These are phyloP conservation scores for Oostethus manadensis DNA, from an alignment of 2,113 vertebrate species.

Conservation along the genomic window DNA sequence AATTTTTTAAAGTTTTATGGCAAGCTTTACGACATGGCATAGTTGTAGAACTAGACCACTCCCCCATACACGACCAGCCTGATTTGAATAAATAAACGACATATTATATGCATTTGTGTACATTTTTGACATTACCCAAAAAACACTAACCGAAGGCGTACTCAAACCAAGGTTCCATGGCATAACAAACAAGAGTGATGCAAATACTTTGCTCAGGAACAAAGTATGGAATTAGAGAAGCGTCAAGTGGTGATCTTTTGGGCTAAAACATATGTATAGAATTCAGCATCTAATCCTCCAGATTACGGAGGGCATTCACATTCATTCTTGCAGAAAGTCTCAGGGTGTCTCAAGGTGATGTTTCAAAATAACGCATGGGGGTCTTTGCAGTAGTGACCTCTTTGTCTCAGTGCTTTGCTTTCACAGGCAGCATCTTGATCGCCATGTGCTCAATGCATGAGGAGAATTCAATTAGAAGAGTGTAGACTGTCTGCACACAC, in stretches of 20 bases:
- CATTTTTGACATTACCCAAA: too few species aligned
- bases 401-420: conserved; percentile 30
- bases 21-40: too few species aligned
- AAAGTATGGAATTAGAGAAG: neutral
- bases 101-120: too few species aligned
- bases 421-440: conserved; percentile 32
- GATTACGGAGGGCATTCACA: conserved; percentile 47
- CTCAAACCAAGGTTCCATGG: too few species aligned
- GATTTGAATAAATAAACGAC: too few species aligned
- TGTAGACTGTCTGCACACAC: conserved; percentile 13
- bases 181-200: too few species aligned
- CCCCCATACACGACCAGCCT: too few species aligned
- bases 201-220: too few species aligned
- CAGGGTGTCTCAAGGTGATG: conserved; percentile 19
- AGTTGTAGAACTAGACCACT: too few species aligned
- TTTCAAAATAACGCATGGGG: conserved; percentile 25
- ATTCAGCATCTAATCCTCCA: conserved; percentile 46
- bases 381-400: neutral
- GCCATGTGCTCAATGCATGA: conserved; percentile 38
- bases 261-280: conserved; percentile 25
- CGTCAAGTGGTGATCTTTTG: conserved; percentile 13
- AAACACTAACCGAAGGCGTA: too few species aligned
- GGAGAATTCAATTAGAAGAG: conserved; percentile 54
- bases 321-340: conserved; percentile 33
- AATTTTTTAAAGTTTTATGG: too few species aligned